phyloP scores from a whole-genome alignment of 2,113 vertebrate species.

The Callipepla squamata region DNA sequence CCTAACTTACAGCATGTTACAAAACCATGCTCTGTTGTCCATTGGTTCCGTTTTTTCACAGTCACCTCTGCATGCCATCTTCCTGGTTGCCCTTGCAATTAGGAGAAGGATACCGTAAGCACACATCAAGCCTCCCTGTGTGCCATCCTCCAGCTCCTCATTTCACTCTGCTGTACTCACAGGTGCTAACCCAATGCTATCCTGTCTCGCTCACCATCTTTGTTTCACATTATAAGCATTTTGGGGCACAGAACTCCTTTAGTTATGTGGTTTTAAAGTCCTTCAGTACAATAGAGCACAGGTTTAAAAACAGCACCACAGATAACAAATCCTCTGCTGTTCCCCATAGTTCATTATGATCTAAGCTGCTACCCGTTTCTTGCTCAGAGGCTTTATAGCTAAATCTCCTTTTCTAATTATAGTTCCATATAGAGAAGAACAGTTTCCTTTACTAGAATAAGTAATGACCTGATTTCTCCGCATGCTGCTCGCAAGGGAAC shows the following conservation, averaged over 20 bases:
- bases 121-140: fast-evolving
- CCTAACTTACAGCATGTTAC: background rate
- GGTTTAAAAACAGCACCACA: background rate
- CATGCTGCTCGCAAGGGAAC: constrained; percentile 2
- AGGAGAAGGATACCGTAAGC: background rate
- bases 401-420: constrained; percentile 21
- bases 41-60: background rate
- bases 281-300: background rate
- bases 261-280: background rate
- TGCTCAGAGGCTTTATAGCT: background rate
- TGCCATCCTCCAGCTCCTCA: background rate
- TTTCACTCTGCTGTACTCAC: background rate
- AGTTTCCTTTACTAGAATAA: background rate
- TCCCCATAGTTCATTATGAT: background rate
- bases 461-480: constrained; percentile 46
- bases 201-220: background rate
- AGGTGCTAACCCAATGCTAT: fast-evolving
- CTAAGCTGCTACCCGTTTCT: background rate
- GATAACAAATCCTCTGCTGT: background rate
- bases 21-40: background rate
- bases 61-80: background rate
- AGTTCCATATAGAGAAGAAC: background rate
- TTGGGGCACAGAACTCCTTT: background rate
- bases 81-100: background rate
- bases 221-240: background rate